A percentile compares a stretch with the other conserved stretches of the same genome.
phyloP scores from a whole-genome alignment of 1,140 invertebrate species.

The Apis mellifera region DNA sequence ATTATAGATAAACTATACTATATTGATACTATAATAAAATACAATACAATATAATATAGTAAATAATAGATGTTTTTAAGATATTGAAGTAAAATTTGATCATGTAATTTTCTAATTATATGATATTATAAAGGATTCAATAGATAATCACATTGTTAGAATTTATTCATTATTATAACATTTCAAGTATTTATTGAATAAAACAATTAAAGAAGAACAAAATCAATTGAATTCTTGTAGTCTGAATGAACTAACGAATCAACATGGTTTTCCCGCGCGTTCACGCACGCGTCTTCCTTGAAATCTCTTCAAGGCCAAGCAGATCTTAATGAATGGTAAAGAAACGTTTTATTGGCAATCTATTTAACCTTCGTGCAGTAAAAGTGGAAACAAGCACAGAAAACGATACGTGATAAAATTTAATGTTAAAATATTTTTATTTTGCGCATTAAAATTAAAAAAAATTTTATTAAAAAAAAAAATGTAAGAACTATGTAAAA shows the following conservation, averaged over 20 bases:
- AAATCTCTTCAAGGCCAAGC: conserved; percentile 62
- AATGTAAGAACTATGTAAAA: no score
- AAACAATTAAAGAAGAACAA: neutral
- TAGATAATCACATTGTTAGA: no score
- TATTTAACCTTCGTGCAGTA: conserved; percentile 14
- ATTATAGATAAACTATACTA: no score
- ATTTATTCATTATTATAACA: no score
- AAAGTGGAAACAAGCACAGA: neutral
- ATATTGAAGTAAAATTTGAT: no score
- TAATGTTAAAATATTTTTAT: neutral
- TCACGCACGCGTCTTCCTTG: conserved; percentile 45
- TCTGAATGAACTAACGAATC: conserved; percentile 28
- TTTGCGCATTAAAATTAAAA: neutral
- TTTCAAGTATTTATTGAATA: neutral
- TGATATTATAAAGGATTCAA: no score
- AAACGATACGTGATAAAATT: neutral
- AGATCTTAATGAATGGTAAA: conserved; percentile 55
- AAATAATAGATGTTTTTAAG: no score
- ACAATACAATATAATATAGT: no score
- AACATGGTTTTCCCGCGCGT: conserved; percentile 54
- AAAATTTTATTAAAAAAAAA: neutral
- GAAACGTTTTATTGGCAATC: conserved; percentile 38
- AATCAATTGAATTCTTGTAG: no score
- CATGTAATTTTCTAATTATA: no score
- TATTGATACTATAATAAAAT: no score